Evolutionary conservation across 2,888 invertebrate genomes (phyloP).

Genomic region (Pasiphila rectangulata): DNA sequence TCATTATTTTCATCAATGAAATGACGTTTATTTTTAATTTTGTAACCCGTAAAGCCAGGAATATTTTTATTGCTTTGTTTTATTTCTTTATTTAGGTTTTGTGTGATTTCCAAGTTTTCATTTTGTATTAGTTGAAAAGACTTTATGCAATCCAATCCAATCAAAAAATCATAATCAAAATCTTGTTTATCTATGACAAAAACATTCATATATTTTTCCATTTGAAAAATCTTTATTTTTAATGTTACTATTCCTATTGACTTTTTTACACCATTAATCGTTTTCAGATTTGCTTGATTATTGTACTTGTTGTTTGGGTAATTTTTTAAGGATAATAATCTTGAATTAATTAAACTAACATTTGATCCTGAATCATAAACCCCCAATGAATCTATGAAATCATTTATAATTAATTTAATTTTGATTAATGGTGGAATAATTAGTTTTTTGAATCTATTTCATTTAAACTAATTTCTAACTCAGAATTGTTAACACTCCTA

Average conservation of each 20-base stretch:
- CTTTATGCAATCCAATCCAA: constrained; percentile 36
- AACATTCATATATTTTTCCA: constrained; percentile 29
- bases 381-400: constrained; percentile 28
- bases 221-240: constrained; percentile 23
- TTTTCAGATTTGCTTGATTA: too few species aligned
- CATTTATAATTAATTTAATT: constrained; percentile 31
- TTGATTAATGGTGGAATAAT: constrained; percentile 26
- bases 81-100: constrained; percentile 4
- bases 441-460: too few species aligned
- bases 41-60: too few species aligned
- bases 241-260: constrained; percentile 12
- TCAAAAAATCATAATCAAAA: constrained; percentile 36
- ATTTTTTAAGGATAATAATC: too few species aligned
- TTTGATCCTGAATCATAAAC: constrained; percentile 43
- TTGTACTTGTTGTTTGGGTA: too few species aligned
- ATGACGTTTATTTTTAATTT: too few species aligned
- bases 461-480: too few species aligned
- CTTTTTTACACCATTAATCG: too few species aligned
- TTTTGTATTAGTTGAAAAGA: constrained; percentile 33
- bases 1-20: too few species aligned
- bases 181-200: constrained; percentile 32
- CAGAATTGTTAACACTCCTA: too few species aligned
- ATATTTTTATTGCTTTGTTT: neutral
- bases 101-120: constrained; percentile 29
- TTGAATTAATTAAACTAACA: too few species aligned